A percentile compares a stretch with the other conserved stretches of the same genome.
These are phyloP conservation scores for Lasioglossum morio DNA, from an alignment of 2,888 invertebrate genomes.

Conservation along the genomic window DNA sequence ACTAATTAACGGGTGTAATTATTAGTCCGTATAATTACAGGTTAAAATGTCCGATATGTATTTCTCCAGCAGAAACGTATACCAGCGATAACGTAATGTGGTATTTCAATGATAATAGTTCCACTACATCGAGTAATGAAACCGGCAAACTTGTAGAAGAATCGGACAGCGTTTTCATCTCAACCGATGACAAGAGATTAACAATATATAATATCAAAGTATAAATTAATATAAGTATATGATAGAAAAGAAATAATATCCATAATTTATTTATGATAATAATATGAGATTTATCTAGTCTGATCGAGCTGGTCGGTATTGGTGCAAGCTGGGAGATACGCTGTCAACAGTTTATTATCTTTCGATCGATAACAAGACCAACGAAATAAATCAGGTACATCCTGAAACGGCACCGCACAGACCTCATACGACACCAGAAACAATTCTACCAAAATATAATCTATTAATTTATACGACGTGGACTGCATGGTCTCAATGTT, in stretches of 20 bases:
- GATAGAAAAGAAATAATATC: neutral
- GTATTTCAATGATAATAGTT: slow-evolving; percentile 81
- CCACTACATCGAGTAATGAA: slow-evolving; percentile 66
- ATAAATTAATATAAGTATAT: slow-evolving; percentile 22
- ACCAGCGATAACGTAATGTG: slow-evolving; percentile 84
- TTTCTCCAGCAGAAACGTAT: slow-evolving; percentile 85
- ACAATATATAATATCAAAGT: slow-evolving; percentile 86
- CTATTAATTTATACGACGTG: slow-evolving; percentile 86
- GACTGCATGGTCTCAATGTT: slow-evolving; percentile 89
- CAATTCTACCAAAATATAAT: slow-evolving; percentile 75
- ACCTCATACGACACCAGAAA: slow-evolving; percentile 79
- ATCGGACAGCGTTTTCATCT: slow-evolving; percentile 84
- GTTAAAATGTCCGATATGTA: slow-evolving; percentile 86
- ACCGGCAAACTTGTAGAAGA: slow-evolving; percentile 81
- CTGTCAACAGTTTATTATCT: slow-evolving; percentile 85
- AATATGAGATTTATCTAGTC: slow-evolving; percentile 55
- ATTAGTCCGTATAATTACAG: slow-evolving; percentile 64
- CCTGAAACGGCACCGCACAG: slow-evolving; percentile 74
- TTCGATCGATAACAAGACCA: slow-evolving; percentile 85
- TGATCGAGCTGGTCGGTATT: slow-evolving; percentile 86
- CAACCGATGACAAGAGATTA: slow-evolving; percentile 85
- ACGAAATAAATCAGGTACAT: slow-evolving; percentile 82
- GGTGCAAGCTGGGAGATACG: slow-evolving; percentile 85
- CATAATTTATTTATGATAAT: neutral
- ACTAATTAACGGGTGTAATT: neutral